These are phyloP conservation scores for Globodera rostochiensis DNA, from an alignment of 1,140 invertebrate species.

Conservation along the genomic window DNA sequence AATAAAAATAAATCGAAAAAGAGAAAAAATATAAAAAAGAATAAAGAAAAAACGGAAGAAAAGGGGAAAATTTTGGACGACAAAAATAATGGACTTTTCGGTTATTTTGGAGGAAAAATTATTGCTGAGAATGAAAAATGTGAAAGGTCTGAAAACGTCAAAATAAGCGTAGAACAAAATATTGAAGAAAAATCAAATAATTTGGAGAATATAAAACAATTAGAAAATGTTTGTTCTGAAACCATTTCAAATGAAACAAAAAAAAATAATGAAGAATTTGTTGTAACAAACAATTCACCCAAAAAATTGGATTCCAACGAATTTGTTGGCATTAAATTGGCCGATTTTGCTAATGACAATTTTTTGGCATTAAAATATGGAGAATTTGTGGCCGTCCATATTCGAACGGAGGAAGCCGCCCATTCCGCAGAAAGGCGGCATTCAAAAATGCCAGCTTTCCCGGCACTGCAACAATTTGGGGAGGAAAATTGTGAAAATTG, in stretches of 20 bases:
- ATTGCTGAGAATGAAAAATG: not conserved
- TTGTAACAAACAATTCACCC: not conserved
- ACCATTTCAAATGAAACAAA: not conserved
- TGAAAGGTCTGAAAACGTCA: not conserved
- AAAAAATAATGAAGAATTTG: not conserved
- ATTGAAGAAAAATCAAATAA: not conserved
- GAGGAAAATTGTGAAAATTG: not conserved
- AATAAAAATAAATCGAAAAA: slow-evolving; percentile 1
- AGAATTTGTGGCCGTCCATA: not conserved
- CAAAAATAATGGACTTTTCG: not conserved
- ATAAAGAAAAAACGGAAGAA: not conserved
- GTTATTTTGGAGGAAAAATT: too few species aligned
- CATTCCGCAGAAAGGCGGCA: not conserved
- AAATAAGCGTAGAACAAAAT: not conserved
- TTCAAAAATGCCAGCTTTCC: not conserved
- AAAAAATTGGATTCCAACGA: not conserved
- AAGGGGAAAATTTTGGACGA: not conserved
- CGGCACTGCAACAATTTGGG: not conserved
- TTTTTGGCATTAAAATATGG: not conserved
- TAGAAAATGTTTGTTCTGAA: not conserved
- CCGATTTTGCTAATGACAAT: not conserved
- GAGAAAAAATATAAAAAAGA: not conserved
- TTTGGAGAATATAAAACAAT: not conserved
- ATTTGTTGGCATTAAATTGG: not conserved
- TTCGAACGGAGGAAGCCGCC: not conserved